Evolutionary conservation across 1,140 invertebrate genomes (phyloP), one percentile per base, ranked within the genome.

Genomic region (Pseudobourletiella spinata): DNA sequence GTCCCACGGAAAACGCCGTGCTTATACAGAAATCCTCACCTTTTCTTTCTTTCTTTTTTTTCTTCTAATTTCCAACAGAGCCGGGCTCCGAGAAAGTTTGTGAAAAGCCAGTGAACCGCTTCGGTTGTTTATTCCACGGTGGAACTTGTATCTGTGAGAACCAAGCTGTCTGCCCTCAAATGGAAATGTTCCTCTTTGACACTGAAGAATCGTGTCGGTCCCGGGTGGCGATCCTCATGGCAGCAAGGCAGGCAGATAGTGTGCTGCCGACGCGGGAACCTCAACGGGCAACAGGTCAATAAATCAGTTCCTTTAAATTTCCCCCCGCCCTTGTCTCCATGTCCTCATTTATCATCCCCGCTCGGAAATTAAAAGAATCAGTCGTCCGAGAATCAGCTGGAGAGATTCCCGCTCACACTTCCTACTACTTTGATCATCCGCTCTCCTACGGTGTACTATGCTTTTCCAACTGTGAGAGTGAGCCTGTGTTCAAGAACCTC

Each of bases 171-270:
- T 66, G 65, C 54, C 57, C 61, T 28, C 57, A 57, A 30, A 39
- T 59, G 35, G 50, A 63, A 39, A 50, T 66, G 56, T 66, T 66
- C 35, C 60, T 66, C 6, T 66, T 66, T 32, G 65, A 66, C 54
- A 46, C 61, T 22, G 61, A 63, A 35, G 50, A 58, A 11, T 59
- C 57, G 11, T 66, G 65, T 60, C 60, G 57, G 20, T 48, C 60
- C n/a, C 50, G 57, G 44, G 58, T 62, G 24, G 60, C 55, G 26
- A 58, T 62, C 42, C 51, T 66, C 25, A 66, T 62, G 22, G 57
- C 64, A 24, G 48, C 42, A 55, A 58, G 64, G 61, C 55, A 48
- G 44, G 20, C 6, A 18, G 11, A 14, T 11, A 15, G 6, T 18
- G 32, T 60, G 28, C 57, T 52, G 57, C 46, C 57, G 20, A 46